phyloP scores from a whole-genome alignment of 2,113 vertebrate species.

The Rhabdornis inornatus region DNA sequence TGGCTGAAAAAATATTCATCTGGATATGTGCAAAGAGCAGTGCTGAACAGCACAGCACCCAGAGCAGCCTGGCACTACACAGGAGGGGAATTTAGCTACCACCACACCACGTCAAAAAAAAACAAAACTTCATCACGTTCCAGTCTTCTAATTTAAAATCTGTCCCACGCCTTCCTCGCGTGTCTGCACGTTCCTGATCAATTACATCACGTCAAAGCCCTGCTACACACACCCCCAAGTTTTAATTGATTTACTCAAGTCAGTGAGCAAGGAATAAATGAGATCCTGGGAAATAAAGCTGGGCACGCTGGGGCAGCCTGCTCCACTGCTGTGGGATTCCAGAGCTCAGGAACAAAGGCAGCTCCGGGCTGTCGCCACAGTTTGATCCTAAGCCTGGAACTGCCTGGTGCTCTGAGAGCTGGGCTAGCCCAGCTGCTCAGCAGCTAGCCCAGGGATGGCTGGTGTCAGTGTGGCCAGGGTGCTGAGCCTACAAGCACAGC shows the following conservation, averaged over 20 bases:
- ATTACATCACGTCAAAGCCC: neutral
- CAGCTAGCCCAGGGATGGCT: neutral
- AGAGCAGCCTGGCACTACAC: neutral
- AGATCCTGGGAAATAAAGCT: neutral
- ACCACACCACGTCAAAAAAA: neutral
- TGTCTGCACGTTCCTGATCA: neutral
- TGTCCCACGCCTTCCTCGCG: neutral
- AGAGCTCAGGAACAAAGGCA: neutral
- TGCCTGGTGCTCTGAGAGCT: neutral
- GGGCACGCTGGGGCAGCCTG: neutral
- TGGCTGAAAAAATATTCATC: neutral
- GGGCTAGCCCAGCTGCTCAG: neutral
- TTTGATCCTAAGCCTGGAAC: neutral
- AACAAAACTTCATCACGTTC: neutral
- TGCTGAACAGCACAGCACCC: neutral
- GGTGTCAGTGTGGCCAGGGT: neutral
- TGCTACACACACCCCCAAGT: neutral
- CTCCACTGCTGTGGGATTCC: neutral
- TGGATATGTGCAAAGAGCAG: neutral
- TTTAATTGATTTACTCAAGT: slow-evolving; percentile 51
- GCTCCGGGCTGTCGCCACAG: neutral
- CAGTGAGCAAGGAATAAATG: slow-evolving; percentile 10
- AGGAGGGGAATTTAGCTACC: neutral
- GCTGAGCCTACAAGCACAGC: neutral
- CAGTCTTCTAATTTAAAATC: neutral